Base-by-base conservation (phyloP, 2,797 vertebrate species). In the Alectoris magna region DNA sequence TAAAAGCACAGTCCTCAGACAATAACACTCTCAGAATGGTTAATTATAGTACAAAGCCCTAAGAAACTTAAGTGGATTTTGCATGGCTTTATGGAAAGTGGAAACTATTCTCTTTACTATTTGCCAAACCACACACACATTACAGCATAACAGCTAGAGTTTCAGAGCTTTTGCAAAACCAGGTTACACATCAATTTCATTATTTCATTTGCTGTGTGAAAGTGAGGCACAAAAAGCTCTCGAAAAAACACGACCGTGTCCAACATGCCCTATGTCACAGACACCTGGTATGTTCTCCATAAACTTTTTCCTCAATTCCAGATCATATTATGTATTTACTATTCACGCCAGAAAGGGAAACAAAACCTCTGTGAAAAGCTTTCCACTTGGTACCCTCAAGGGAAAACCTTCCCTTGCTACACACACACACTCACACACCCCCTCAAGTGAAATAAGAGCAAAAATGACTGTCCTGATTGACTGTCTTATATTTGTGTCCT, bases 11-110 rank as follows among this genome's bases (percentile, higher is more conserved):
- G 91, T 86, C 77, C 74, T 95, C 85, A 95, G 91, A 96, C 89
- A 93, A 96, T 93, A 94, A 71, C 64, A 66, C 79, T 78, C 84
- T 95, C 83, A 92, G 85, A 95, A 95, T 72, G 26, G 82, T 84
- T 95, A 96, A 96, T 96, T 96, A 95, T 88, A 94, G 85, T 77
- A 93, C 80, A 96, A 96, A 95, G 83, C 95, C 71, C 80, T 91
- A 91, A 96, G 92, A 96, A 96, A 96, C 80, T 79, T 94, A 95
- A 96, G 91, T 95, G 95, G 94, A 96, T 95, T 96, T 96, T 95
- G 83, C 91, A 95, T 93, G 95, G 94, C 87, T 96, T 94, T 95
- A 91, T 94, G 89, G 93, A 95, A 95, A 95, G 76, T 95, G 74
- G 87, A 95, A 95, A 93, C 79, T 96, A 95, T 95, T 95, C 95